These are phyloP conservation scores for Spodoptera frugiperda DNA, from an alignment of 1,140 invertebrate species.

Conservation along the genomic window DNA sequence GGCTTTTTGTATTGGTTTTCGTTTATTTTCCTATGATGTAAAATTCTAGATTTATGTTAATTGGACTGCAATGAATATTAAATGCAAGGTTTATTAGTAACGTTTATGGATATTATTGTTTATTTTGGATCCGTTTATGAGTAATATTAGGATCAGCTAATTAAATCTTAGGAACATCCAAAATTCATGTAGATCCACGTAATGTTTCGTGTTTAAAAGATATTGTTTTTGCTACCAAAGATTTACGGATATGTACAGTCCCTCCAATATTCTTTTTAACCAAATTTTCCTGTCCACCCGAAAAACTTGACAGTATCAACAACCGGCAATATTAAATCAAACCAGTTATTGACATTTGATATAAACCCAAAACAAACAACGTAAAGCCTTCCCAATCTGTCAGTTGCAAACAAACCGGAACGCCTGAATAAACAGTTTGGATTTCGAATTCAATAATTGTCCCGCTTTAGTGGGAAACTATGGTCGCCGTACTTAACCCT, in stretches of 20 bases:
- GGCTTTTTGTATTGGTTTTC: background rate
- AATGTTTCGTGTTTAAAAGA: too few relatives aligned
- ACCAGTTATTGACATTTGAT: background rate
- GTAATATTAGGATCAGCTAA: background rate
- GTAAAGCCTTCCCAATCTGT: constrained; percentile 17
- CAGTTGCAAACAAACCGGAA: background rate
- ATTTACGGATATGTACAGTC: too few relatives aligned
- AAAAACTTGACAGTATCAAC: background rate
- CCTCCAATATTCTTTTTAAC: background rate
- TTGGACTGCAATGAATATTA: too few relatives aligned
- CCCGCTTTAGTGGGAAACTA: constrained; percentile 2
- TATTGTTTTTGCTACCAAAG: too few relatives aligned
- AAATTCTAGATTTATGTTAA: background rate
- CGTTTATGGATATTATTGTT: too few relatives aligned
- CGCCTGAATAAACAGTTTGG: constrained; percentile 35
- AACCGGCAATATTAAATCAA: constrained; percentile 16
- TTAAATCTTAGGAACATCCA: too few relatives aligned
- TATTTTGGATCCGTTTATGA: too few relatives aligned
- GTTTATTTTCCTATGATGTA: too few relatives aligned
- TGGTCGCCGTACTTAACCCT: constrained; percentile 48
- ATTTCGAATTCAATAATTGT: constrained; percentile 25
- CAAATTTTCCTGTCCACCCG: background rate
- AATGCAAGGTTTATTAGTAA: too few relatives aligned
- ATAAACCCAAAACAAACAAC: constrained; percentile 23
- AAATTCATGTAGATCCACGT: too few relatives aligned